Conservation (phyloP, 2,113 vertebrate species). For the Chlorodrepanis virens region DNA sequence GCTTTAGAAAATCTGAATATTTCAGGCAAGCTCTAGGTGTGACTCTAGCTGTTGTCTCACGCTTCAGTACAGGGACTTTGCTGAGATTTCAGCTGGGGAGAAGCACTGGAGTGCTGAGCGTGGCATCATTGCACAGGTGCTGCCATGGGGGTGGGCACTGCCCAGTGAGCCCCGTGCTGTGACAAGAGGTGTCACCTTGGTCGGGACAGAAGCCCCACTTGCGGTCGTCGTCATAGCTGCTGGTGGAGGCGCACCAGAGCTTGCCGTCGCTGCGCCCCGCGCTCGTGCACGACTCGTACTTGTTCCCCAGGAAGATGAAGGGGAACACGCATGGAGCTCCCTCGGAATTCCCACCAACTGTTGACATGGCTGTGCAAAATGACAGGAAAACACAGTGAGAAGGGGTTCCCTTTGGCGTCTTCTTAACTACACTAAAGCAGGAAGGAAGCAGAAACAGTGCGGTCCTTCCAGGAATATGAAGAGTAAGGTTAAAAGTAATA, state of each 20-base stretch:
- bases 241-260: constrained; percentile 86
- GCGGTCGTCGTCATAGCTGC: constrained; percentile 92
- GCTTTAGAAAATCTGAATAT: background rate
- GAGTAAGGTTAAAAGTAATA: background rate
- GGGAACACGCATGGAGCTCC: constrained; percentile 91
- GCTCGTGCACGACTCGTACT: constrained; percentile 87
- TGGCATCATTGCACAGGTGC: rapidly evolving
- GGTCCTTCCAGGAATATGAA: background rate
- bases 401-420: background rate
- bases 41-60: background rate
- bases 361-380: constrained; percentile 85
- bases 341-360: constrained; percentile 91
- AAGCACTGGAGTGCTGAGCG: background rate
- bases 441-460: background rate
- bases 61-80: background rate
- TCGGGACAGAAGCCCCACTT: constrained; percentile 98
- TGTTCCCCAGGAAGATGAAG: constrained; percentile 89
- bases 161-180: rapidly evolving
- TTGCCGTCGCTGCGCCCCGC: constrained; percentile 90
- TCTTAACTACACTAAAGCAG: background rate
- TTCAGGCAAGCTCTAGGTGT: background rate
- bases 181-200: constrained; percentile 75
- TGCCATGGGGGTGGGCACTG: rapidly evolving
- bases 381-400: background rate
- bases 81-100: background rate